phyloP scores from a whole-genome alignment of 2,113 vertebrate genomes.

The Microtus richardsoni region DNA sequence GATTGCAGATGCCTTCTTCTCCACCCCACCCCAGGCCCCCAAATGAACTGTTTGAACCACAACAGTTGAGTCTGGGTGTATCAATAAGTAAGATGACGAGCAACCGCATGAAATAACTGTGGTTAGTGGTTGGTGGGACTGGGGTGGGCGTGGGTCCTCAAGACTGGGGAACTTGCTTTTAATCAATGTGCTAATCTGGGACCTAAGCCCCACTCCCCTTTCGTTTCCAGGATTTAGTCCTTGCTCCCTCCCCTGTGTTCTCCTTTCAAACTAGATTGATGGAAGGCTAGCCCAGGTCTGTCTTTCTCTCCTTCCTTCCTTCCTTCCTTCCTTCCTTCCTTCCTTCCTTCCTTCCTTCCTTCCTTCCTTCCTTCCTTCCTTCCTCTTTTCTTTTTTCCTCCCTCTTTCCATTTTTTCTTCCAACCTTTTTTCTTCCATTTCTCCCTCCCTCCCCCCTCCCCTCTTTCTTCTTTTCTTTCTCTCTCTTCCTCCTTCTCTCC shows the following conservation, averaged over 20 bases:
- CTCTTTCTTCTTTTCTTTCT: not conserved
- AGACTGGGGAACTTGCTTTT: conserved; percentile 89
- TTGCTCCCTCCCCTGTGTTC: not conserved
- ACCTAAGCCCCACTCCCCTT: conserved; percentile 85
- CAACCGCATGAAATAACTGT: conserved; percentile 89
- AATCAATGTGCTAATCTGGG: conserved; percentile 92
- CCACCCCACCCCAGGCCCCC: conserved; percentile 70
- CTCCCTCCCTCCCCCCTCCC: too few relatives aligned
- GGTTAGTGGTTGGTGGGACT: conserved; percentile 88
- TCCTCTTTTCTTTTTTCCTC: too few relatives aligned
- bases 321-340: accelerated
- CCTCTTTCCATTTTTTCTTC: too few relatives aligned
- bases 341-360: too few relatives aligned
- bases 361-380: too few relatives aligned
- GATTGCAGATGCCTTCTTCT: conserved; percentile 72
- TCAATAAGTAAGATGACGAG: conserved; percentile 85
- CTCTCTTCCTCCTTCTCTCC: conserved; percentile 19
- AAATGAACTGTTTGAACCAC: conserved; percentile 88
- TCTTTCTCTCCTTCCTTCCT: too few relatives aligned
- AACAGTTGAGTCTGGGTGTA: conserved; percentile 83
- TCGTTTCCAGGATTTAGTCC: conserved; percentile 68
- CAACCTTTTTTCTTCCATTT: too few relatives aligned
- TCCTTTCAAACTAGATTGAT: conserved; percentile 62
- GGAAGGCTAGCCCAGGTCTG: conserved; percentile 70
- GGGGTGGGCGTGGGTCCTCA: conserved; percentile 68